Base-by-base conservation (phyloP, 2,113 vertebrate genomes). In the Coturnix japonica region DNA sequence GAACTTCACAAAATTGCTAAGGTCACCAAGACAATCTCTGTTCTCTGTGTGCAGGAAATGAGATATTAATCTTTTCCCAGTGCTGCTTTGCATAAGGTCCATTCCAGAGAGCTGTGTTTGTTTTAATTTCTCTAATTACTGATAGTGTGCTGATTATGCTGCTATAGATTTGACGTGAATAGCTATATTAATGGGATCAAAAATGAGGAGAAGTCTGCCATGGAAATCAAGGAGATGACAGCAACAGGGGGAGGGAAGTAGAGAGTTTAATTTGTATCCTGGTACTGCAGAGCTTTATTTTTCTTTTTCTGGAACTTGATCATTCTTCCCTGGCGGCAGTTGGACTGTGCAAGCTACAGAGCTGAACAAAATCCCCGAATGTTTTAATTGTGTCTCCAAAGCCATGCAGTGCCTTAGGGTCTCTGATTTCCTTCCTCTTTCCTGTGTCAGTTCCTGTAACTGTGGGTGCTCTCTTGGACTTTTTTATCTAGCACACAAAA, bases 121-220 rank as follows among this genome's bases (percentile, higher is more conserved):
- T 95, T 90, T 94, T 92, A 91, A 89, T 95, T 94, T 93, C 79
- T 91, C 85, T 95, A 95, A 95, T 96, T 95, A 86, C 92, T 86
- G 93, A 82, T 91, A 85, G 79, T 85, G 81, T 89, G 81, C 95
- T 96, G 93, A 97, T 93, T 96, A 93, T 88, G 51, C 88, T 86
- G 81, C 70, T 91, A 13, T 76, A 74, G 89, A 93, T 94, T 93
- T 96, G 94, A 95, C 3, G 47, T 90, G 90, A 96, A 94, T 94
- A 89, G 79, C 81, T 94, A 0, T 79, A 95, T 94, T 93, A 95
- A 95, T 87, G 93, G 80, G 88, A 94, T 92, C 64, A 95, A 89
- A 96, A 96, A 88, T 83, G 75, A 95, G 81, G 75, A 94, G 81
- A 91, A 90, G 82, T 94, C 93, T 95, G 83, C 86, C 17, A 13